Conservation (phyloP, 1,140 invertebrate genomes). For the Aradophagus sp. region DNA sequence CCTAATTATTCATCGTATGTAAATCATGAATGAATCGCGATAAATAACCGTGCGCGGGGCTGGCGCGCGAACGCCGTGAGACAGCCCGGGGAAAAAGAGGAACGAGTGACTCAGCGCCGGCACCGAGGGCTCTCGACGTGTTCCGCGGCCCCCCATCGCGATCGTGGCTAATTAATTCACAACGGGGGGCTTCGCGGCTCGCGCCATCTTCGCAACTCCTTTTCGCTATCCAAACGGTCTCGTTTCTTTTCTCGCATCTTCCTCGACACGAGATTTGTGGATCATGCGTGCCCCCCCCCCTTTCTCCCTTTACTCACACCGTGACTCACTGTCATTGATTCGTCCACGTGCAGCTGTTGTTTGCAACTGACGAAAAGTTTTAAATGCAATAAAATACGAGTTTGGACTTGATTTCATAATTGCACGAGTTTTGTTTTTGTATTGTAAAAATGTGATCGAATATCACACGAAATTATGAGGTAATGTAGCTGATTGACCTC, state of each 20-base stretch:
- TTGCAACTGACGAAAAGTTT: constrained; percentile 7
- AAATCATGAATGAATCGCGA: constrained; percentile 47
- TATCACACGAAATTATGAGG: no score
- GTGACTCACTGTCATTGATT: constrained; percentile 11
- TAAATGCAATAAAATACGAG: no score
- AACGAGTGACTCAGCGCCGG: constrained; percentile 62
- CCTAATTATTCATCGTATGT: constrained; percentile 49
- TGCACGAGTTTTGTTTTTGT: no score
- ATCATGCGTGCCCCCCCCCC: constrained; percentile 15
- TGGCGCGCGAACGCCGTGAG: constrained; percentile 31
- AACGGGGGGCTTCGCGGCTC: constrained; percentile 61
- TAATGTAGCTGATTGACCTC: no score
- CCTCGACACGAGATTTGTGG: constrained; percentile 46
- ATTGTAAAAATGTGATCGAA: no score
- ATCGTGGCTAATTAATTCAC: constrained; percentile 69
- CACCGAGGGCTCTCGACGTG: constrained; percentile 41
- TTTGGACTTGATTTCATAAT: no score
- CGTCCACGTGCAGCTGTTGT: constrained; percentile 3
- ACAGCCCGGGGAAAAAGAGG: constrained; percentile 25
- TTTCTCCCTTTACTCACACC: neutral
- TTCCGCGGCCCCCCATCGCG: constrained; percentile 56
- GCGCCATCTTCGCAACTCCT: constrained; percentile 36
- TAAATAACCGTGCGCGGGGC: constrained; percentile 42
- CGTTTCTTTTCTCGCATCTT: constrained; percentile 45
- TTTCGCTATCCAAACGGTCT: constrained; percentile 33